Evolutionary conservation across 2,888 invertebrate genomes (phyloP).

Genomic region (Drosophila robusta): DNA sequence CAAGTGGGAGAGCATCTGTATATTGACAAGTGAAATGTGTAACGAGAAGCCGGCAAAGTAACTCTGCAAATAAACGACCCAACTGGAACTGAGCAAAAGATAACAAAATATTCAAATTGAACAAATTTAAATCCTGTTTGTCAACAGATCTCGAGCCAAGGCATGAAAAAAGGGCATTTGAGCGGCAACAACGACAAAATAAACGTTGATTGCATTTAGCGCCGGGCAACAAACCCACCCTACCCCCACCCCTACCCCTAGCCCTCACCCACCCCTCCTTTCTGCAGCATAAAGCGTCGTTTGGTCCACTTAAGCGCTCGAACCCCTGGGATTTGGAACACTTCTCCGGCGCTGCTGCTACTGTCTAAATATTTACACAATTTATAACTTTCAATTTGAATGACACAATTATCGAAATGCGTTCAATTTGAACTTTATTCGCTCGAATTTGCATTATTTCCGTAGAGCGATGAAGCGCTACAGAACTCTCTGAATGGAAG

Average conservation of each 20-base stretch:
- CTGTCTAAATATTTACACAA: slow-evolving; percentile 79
- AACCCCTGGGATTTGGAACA: slow-evolving; percentile 57
- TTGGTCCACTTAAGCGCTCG: slow-evolving; percentile 49
- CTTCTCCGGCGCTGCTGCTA: slow-evolving; percentile 27
- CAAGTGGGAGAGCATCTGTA: background rate
- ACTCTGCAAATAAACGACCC: slow-evolving; percentile 33
- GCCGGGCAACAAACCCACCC: slow-evolving; percentile 15
- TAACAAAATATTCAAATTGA: slow-evolving; percentile 70
- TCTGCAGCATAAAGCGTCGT: slow-evolving; percentile 23
- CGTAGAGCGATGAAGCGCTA: slow-evolving; percentile 1
- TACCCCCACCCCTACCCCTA: background rate
- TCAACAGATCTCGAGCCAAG: slow-evolving; percentile 66
- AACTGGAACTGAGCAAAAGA: slow-evolving; percentile 48
- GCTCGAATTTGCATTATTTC: slow-evolving; percentile 25
- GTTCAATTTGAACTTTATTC: slow-evolving; percentile 19
- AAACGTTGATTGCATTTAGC: slow-evolving; percentile 75
- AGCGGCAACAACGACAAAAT: slow-evolving; percentile 46
- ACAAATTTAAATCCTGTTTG: slow-evolving; percentile 78
- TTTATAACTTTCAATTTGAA: slow-evolving; percentile 75
- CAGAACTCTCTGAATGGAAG: background rate
- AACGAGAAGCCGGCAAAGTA: slow-evolving; percentile 25
- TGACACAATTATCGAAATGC: slow-evolving; percentile 67
- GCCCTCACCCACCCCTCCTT: background rate
- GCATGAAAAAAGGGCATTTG: slow-evolving; percentile 29
- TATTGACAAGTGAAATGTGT: slow-evolving; percentile 31